Base-by-base conservation (phyloP, 2,797 vertebrate genomes). In the Alca torda region DNA sequence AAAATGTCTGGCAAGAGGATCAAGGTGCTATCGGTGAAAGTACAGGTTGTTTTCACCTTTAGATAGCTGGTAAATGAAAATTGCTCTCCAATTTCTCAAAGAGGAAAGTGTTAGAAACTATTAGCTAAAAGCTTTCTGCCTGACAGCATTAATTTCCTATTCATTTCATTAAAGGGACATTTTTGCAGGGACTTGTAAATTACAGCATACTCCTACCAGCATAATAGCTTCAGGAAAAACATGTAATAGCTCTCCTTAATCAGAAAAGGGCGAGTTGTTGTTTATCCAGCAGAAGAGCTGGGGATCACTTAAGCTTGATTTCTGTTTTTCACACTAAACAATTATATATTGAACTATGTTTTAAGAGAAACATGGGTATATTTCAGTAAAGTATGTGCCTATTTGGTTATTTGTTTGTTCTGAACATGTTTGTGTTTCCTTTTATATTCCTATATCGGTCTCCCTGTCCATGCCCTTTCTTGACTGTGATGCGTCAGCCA, bases 101-200 rank as follows among this genome's bases (percentile, higher is more conserved):
- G 74, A 87, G 84, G 70, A 64, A 96, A 92, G 70, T 95, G 93
- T 87, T 96, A 96, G 93, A 97, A 95, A 95, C 70, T 94, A 63
- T 97, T 97, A 97, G 90, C 86, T 96, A 90, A 95, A 96, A 96
- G 91, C 91, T 94, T 97, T 98, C 94, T 96, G 84, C 87, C 96
- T 94, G 93, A 93, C 95, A 97, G 93, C 92, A 89, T 97, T 98
- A 98, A 97, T 98, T 98, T 98, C 82, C 95, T 97, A 95, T 98
- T 97, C 96, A 95, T 97, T 98, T 98, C 92, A 97, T 97, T 97
- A 97, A 96, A 90, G 72, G 72, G 86, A 87, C 95, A 85, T 93
- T 97, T 98, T 97, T 97, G 83, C 90, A 97, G 94, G 91, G 94
- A 83, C 84, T 97, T 97, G 95, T 96, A 97, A 98, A 98, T 98